These are phyloP conservation scores for Petromus typicus DNA, from an alignment of 2,113 vertebrate species.

Conservation along the genomic window DNA sequence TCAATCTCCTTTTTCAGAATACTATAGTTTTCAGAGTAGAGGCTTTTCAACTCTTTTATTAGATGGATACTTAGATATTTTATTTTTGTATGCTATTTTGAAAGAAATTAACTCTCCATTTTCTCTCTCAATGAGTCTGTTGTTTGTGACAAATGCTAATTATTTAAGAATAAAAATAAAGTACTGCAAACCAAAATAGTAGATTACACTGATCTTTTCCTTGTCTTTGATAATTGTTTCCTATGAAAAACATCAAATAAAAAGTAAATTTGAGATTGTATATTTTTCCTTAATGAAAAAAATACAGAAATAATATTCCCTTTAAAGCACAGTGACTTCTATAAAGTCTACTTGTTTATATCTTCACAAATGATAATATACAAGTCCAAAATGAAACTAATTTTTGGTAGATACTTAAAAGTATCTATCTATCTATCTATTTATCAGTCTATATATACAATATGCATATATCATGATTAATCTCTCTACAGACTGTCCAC, in stretches of 20 bases:
- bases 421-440: no score
- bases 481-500: no score
- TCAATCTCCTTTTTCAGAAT: no score
- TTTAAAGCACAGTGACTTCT: not conserved
- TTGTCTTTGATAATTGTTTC: constrained; percentile 11
- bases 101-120: no score
- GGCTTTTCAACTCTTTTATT: no score
- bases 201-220: constrained; percentile 31
- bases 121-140: no score
- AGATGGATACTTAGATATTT: no score
- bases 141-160: not conserved
- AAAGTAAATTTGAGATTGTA: constrained; percentile 25
- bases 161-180: constrained; percentile 18
- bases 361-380: not conserved
- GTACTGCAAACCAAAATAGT: not conserved
- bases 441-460: no score
- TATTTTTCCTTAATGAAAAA: not conserved
- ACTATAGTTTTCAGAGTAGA: no score
- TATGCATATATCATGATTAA: not conserved
- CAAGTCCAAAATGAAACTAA: not conserved
- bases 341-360: not conserved
- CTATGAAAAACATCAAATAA: not conserved
- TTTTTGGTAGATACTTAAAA: not conserved
- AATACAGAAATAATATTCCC: not conserved
- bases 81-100: no score